A percentile compares a stretch with the other conserved stretches of the same genome.
These are phyloP conservation scores for Dioctria rufipes DNA, from an alignment of 2,888 invertebrate genomes.

Conservation along the genomic window DNA sequence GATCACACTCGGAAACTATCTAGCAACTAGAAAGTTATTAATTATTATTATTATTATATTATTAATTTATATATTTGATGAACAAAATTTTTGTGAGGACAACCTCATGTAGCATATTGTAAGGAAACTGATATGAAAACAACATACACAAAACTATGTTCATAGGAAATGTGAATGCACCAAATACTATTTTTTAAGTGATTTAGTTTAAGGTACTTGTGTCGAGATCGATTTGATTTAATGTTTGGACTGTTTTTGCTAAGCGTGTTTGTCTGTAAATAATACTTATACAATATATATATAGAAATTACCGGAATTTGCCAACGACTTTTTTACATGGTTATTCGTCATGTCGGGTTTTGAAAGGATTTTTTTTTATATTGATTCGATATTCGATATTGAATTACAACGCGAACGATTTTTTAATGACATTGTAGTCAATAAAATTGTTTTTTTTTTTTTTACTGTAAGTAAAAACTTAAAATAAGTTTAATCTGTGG, in stretches of 20 bases:
- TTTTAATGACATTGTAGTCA: neutral
- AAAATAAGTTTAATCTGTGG: neutral
- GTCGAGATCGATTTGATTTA: conserved; percentile 37
- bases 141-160: conserved; percentile 32
- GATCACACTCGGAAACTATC: neutral
- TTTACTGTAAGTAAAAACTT: neutral
- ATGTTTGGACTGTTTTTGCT: conserved; percentile 14
- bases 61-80: neutral
- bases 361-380: neutral
- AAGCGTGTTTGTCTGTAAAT: neutral
- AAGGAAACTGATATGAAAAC: conserved; percentile 6
- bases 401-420: neutral
- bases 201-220: conserved; percentile 51
- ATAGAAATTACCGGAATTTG: neutral
- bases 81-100: neutral
- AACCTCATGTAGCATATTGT: neutral
- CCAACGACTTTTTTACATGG: neutral
- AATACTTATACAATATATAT: neutral
- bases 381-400: conserved; percentile 45
- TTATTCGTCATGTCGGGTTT: neutral
- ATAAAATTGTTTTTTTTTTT: neutral
- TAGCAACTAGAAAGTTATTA: neutral
- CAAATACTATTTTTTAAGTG: conserved; percentile 62
- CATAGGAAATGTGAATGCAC: conserved; percentile 61
- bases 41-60: neutral